Evolutionary conservation across 2,113 vertebrate genomes (phyloP), one percentile per base, ranked within the genome.

Genomic region (Equus przewalskii): DNA sequence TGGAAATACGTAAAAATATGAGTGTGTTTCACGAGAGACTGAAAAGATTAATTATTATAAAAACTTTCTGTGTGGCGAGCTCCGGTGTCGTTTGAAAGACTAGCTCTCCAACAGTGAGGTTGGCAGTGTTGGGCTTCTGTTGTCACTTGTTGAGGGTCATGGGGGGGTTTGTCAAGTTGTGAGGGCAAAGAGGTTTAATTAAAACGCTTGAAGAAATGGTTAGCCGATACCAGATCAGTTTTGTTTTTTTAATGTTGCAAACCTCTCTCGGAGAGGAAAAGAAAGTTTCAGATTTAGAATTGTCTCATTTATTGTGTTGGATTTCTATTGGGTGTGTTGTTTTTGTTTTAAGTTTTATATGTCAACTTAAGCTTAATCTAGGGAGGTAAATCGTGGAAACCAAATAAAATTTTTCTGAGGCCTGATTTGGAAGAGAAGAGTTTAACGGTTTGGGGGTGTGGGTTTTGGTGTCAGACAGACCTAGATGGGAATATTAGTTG

Each of bases 331-430:
- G 7, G n/a, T 86, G 44, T 76, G 12, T 56, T 76, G 73, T 9
- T 28, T 69, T n/a, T 69, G 60, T 79, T 79, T 93, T 64, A 78
- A 92, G 16, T 96, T 97, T 95, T 72, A 21, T 91, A n/a, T 65
- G 30, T 96, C 46, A 72, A 8, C 21, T 82, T 94, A 93, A 87
- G 7, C 64, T 79, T 85, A 84, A 84, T 64, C 72, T 79, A 64
- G 69, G 64, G 72, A 83, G 80, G 24, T 67, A 62, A 73, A 5
- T 64, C 80, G 15, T 73, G 18, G 60, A 96, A 73, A 28, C 72
- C 64, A 86, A 13, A 30, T 49, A n/a, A 6, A 5, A 15, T 79
- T 73, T 95, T 97, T 95, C 41, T 80, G 76, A 84, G 81, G 46
- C 70, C 6, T 90, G 73, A 36, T 60, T 70, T 56, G 64, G 67